A percentile compares a stretch with the other conserved stretches of the same genome.
Evolutionary conservation across 2,888 invertebrate genomes (phyloP).

Genomic region (Cyaniris semiargus): DNA sequence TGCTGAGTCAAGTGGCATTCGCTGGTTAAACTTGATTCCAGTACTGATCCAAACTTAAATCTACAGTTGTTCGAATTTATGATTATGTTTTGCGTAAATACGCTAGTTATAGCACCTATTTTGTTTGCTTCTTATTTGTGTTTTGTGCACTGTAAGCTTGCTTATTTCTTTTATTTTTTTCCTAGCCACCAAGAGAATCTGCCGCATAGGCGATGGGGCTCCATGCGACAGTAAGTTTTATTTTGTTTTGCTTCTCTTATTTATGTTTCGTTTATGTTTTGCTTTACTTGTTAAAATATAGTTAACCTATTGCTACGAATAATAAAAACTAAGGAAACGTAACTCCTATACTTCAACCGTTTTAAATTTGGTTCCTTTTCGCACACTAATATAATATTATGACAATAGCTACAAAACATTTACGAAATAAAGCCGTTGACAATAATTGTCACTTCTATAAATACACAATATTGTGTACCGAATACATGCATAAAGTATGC

Average conservation of each 20-base stretch:
- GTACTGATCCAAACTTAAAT: not conserved
- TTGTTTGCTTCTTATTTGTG: conserved; percentile 45
- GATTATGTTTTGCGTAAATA: conserved; percentile 13
- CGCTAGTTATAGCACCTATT: conserved; percentile 36
- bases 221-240: conserved; percentile 78
- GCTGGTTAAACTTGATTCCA: not conserved
- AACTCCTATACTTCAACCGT: no score
- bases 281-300: not conserved
- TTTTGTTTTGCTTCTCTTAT: conserved; percentile 41
- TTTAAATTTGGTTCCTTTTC: no score
- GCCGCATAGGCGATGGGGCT: conserved; percentile 78
- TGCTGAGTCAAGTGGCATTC: no score
- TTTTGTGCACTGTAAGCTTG: conserved; percentile 47
- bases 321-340: no score
- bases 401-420: no score
- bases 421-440: no score
- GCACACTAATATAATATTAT: no score
- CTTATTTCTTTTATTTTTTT: conserved; percentile 61
- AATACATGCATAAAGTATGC: no score
- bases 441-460: no score
- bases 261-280: not conserved
- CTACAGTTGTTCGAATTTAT: not conserved
- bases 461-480: no score
- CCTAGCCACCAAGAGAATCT: conserved; percentile 77
- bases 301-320: no score